Conservation (phyloP, 2,888 invertebrate species). For the Pseudoips prasinana region DNA sequence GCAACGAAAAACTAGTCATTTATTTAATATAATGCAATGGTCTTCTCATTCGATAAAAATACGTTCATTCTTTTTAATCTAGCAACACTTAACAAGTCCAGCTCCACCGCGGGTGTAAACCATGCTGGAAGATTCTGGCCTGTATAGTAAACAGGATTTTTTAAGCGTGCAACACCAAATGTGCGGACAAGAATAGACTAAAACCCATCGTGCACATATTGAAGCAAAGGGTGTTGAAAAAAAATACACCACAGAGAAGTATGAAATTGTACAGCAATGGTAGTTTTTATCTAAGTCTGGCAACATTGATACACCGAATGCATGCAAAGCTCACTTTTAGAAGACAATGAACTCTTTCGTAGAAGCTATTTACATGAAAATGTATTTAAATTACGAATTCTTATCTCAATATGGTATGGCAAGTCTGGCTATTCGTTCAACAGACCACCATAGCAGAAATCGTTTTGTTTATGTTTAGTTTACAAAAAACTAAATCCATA, state of each 20-base stretch:
- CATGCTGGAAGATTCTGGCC: conserved; percentile 60
- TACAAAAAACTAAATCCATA: too few species aligned
- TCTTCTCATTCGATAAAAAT: conserved; percentile 5
- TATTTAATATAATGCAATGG: conserved; percentile 3
- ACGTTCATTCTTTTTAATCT: conserved; percentile 12
- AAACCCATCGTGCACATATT: conserved; percentile 37
- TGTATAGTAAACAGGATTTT: conserved; percentile 49
- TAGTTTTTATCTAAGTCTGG: conserved; percentile 27
- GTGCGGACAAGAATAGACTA: conserved; percentile 37
- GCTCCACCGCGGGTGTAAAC: conserved; percentile 49
- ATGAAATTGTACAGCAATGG: conserved; percentile 13
- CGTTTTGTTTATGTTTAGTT: too few species aligned
- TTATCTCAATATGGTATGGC: conserved; percentile 4
- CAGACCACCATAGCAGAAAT: too few species aligned
- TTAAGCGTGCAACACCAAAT: conserved; percentile 70
- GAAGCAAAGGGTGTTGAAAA: conserved; percentile 26
- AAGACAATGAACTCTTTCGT: conserved; percentile 37
- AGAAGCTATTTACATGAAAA: conserved; percentile 32
- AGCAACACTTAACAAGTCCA: conserved; percentile 54
- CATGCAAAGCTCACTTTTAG: conserved; percentile 51
- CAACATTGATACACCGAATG: conserved; percentile 42
- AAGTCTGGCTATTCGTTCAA: too few species aligned
- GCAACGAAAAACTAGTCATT: conserved; percentile 4
- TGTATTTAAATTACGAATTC: conserved; percentile 49
- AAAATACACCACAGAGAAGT: conserved; percentile 14